Evolutionary conservation across 2,888 invertebrate genomes (phyloP).

Genomic region (Galerucella calmariensis): DNA sequence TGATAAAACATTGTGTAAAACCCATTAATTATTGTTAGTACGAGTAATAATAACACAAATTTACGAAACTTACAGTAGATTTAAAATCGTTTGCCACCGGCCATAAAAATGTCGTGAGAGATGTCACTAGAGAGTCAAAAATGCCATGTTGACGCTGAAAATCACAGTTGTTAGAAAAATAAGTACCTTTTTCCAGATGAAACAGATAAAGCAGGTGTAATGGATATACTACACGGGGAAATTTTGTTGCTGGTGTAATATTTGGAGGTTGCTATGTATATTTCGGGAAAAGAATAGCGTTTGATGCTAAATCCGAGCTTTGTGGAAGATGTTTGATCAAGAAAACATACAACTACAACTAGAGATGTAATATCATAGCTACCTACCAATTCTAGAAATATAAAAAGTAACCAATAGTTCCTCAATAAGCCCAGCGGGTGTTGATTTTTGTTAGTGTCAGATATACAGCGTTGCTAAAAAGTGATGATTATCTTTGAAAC

Average conservation of each 20-base stretch:
- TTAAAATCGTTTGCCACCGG: constrained; percentile 57
- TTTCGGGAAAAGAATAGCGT: neutral
- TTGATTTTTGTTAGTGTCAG: neutral
- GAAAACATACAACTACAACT: too few species aligned
- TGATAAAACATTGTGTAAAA: neutral
- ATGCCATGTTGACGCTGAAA: constrained; percentile 56
- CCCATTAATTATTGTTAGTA: neutral
- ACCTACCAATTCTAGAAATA: too few species aligned
- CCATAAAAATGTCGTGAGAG: constrained; percentile 59
- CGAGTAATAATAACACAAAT: neutral
- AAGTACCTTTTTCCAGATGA: neutral
- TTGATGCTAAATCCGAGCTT: too few species aligned
- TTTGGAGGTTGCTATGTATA: neutral
- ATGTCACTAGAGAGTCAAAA: constrained; percentile 58
- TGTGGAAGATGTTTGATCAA: too few species aligned
- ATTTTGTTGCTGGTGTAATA: neutral
- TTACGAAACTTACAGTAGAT: constrained; percentile 54
- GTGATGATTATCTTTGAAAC: too few species aligned
- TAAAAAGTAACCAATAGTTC: too few species aligned
- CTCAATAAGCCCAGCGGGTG: neutral
- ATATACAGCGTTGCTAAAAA: neutral
- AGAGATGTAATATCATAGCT: too few species aligned
- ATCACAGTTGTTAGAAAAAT: constrained; percentile 34
- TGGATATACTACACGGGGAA: neutral
- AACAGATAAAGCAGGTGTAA: neutral